phyloP scores from a whole-genome alignment of 2,888 invertebrate species.

The Neuroscelio doddi region DNA sequence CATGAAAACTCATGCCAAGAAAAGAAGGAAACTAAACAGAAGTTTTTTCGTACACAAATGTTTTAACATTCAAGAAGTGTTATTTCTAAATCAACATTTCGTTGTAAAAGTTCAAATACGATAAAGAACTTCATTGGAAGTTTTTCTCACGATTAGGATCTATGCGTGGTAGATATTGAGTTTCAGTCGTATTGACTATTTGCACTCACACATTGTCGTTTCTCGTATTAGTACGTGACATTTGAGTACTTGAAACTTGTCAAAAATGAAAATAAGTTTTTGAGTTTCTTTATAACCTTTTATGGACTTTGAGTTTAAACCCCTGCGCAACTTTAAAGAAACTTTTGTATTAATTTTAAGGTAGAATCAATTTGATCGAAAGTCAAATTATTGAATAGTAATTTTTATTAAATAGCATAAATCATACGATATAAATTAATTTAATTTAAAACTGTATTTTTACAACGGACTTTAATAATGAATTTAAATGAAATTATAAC shows the following conservation, averaged over 20 bases:
- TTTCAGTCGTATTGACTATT: neutral
- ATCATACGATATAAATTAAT: no score
- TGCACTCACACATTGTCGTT: no score
- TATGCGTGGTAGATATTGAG: neutral
- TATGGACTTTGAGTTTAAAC: neutral
- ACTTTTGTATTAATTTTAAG: no score
- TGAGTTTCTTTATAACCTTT: neutral
- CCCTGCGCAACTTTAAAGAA: neutral
- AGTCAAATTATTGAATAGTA: no score
- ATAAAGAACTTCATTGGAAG: neutral
- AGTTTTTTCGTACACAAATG: slow-evolving; percentile 1
- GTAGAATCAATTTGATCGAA: no score
- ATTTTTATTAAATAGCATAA: no score
- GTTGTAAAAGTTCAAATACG: slow-evolving; percentile 1
- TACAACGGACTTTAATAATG: no score
- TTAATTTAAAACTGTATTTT: no score
- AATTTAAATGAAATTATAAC: no score
- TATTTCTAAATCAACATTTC: neutral
- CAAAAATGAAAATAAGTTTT: neutral
- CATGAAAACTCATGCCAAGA: neutral
- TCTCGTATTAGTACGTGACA: neutral
- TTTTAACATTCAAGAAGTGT: slow-evolving; percentile 3
- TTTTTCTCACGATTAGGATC: neutral
- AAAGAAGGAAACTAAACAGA: no score
- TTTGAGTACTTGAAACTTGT: neutral